Percentiles rank a stretch among this genome's conserved stretches.
These are phyloP conservation scores for Onychomys arenicola DNA, from an alignment of 2,797 vertebrate species.

Conservation along the genomic window DNA sequence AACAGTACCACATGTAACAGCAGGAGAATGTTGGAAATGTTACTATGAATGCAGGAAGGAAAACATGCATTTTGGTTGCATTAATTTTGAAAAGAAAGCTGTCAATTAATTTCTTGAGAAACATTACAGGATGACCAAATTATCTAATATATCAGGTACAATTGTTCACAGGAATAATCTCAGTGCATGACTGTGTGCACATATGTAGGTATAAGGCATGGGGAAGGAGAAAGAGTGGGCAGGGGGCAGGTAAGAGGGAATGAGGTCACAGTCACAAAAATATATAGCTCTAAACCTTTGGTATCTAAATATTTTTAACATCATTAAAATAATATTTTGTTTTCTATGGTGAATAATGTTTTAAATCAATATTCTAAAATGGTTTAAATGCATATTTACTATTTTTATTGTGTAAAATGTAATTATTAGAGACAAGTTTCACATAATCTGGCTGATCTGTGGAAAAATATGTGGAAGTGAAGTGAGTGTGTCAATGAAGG, in stretches of 20 bases:
- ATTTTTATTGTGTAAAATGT: not conserved
- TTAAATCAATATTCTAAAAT: not conserved
- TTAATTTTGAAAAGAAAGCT: not conserved
- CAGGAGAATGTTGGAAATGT: not conserved
- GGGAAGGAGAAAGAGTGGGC: not conserved
- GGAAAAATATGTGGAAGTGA: not conserved
- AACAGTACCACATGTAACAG: not conserved
- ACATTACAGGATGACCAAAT: not conserved
- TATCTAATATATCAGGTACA: not conserved
- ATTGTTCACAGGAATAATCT: not conserved
- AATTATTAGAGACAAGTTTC: not conserved
- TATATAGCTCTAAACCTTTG: not conserved
- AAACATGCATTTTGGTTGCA: not conserved
- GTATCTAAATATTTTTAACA: not conserved
- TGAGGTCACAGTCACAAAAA: not conserved
- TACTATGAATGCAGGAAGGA: not conserved
- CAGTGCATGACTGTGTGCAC: fast-evolving
- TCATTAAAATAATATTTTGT: not conserved
- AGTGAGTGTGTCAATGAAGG: not conserved
- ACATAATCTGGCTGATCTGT: not conserved
- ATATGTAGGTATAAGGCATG: fast-evolving
- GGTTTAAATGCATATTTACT: not conserved
- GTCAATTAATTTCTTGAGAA: not conserved
- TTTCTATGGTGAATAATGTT: not conserved
- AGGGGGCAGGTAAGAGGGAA: not conserved